Base-by-base conservation (phyloP, 1,140 invertebrate species). In the Grapholita molesta region DNA sequence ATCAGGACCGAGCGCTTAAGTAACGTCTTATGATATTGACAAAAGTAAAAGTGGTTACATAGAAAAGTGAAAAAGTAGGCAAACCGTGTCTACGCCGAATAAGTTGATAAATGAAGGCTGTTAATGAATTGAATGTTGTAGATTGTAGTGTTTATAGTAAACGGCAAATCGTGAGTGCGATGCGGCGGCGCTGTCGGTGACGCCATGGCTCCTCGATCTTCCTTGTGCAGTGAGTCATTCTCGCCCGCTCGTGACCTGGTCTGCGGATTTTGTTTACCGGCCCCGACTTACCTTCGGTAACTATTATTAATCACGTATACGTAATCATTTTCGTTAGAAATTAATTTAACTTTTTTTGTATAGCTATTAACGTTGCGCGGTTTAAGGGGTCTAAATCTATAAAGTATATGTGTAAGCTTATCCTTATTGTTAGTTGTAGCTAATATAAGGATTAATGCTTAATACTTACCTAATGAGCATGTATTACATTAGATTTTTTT, bases 161-260 rank as follows among this genome's bases (percentile, higher is more conserved):
- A 68, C 67, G 66, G 48, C 35, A 18, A 73, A 72, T 65, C 76
- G 76, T 78, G 74, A 73, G 69, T 15, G 33, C 64, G 67, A 33
- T 21, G 53, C 61, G 48, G 65, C 70, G 61, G 42, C 70, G 61
- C 55, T 55, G 35, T 21, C 35, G 61, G 80, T 91, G 89, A 91
- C 86, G 89, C 77, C 89, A 91, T 88, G 67, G 73, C 74, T 79
- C 78, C 83, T 83, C 82, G 82, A 86, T 88, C 86, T 88, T 91
- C 87, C 87, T 91, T 78, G 76, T 83, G 80, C 24, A 67, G 67
- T 91, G 88, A 89, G 73, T 91, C 87, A 91, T 79, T 73, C 53
- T 66, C 52, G 33, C 61, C 67, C 79, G 82, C 74, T 88, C 89
- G 86, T 90, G 89, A 90, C 86, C 86, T 68, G 83, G 71, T 72